Percentiles rank a stretch among this genome's conserved stretches.
These are phyloP conservation scores for Ophioninae sp. DNA, from an alignment of 2,888 invertebrate genomes.

Conservation along the genomic window DNA sequence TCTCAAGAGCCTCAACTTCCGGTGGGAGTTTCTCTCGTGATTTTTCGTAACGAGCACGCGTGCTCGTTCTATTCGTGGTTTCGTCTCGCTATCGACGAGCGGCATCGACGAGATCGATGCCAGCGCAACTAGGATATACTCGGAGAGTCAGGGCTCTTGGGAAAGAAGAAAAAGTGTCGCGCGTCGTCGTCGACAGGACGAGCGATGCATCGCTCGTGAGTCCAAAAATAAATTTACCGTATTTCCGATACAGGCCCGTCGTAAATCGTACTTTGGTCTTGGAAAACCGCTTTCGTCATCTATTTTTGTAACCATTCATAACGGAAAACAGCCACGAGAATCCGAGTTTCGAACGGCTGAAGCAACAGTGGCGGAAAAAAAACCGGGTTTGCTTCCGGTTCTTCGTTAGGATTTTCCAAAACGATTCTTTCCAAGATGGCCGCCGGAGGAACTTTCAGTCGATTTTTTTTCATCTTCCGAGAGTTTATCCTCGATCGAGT, in stretches of 20 bases:
- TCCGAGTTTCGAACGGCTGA: neutral
- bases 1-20: slow-evolving; percentile 52
- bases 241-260: slow-evolving; percentile 13
- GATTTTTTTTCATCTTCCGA: too few species aligned
- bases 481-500: too few species aligned
- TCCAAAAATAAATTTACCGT: slow-evolving; percentile 51
- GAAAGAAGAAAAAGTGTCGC: too few species aligned
- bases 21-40: slow-evolving; percentile 49
- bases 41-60: slow-evolving; percentile 17
- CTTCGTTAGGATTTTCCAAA: slow-evolving; percentile 18
- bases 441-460: too few species aligned
- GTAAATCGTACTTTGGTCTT: slow-evolving; percentile 33
- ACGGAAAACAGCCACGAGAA: neutral
- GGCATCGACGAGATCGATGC: too few species aligned
- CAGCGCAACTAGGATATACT: too few species aligned
- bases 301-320: slow-evolving; percentile 31
- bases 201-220: slow-evolving; percentile 21
- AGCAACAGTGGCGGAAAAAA: neutral
- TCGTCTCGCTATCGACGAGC: too few species aligned
- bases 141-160: too few species aligned
- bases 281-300: slow-evolving; percentile 40
- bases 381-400: neutral
- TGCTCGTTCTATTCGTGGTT: too few species aligned
- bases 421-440: neutral
- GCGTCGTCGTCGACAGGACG: slow-evolving; percentile 43